Conservation (phyloP, 1,140 invertebrate species). For the Lycorma delicatula region DNA sequence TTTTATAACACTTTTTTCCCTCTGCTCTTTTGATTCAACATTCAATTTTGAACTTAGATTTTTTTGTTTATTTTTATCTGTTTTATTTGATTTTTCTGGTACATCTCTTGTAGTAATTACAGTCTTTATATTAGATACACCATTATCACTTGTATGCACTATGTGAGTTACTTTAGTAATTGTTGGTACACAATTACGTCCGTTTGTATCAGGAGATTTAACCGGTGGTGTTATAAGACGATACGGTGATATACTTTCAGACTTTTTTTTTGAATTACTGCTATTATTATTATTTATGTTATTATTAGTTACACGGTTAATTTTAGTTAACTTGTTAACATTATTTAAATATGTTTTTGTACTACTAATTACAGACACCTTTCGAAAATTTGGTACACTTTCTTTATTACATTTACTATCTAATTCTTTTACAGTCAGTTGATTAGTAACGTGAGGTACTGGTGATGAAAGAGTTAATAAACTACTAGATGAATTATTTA, state of each 20-base stretch:
- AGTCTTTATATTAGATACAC: background rate
- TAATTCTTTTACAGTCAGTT: background rate
- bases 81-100: background rate
- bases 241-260: background rate
- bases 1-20: background rate
- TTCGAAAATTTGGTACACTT: background rate
- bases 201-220: constrained; percentile 2
- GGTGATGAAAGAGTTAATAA: no score
- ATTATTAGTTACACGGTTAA: no score
- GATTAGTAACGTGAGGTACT: no score
- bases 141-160: background rate
- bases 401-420: background rate
- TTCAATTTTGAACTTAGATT: background rate
- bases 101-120: background rate
- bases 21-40: background rate
- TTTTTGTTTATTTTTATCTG: background rate
- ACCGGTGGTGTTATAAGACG: constrained; percentile 1
- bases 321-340: background rate
- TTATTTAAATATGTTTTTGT: background rate
- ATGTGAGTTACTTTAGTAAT: constrained; percentile 13
- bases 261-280: background rate
- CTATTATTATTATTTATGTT: background rate
- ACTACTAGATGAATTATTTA: no score
- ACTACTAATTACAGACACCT: background rate
- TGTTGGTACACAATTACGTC: constrained; percentile 14